These are phyloP conservation scores for Leptopilina drosophilae DNA, from an alignment of 2,888 invertebrate genomes.

Conservation along the genomic window DNA sequence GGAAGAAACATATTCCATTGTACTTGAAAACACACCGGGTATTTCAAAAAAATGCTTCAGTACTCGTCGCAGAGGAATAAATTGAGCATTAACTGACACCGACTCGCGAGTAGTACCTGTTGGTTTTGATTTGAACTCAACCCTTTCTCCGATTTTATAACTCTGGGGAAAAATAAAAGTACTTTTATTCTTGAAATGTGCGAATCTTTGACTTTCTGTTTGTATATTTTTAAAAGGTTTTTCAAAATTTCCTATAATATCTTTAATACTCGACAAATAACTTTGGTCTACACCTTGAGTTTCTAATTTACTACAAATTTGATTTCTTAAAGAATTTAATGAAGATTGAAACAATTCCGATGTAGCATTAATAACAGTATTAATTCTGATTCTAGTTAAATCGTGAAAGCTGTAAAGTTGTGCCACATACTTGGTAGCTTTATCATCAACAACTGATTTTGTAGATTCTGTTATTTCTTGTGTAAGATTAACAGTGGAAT, in stretches of 20 bases:
- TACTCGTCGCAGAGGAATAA: slow-evolving; percentile 48
- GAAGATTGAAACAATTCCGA: slow-evolving; percentile 13
- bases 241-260: slow-evolving; percentile 17
- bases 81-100: slow-evolving; percentile 48
- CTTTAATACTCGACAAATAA: neutral
- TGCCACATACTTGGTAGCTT: slow-evolving; percentile 8
- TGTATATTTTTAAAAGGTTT: slow-evolving; percentile 31
- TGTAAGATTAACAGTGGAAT: neutral
- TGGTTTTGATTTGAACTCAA: slow-evolving; percentile 45
- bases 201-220: slow-evolving; percentile 46
- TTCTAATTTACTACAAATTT: slow-evolving; percentile 5
- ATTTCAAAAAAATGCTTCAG: slow-evolving; percentile 50
- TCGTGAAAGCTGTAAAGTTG: slow-evolving; percentile 43
- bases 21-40: slow-evolving; percentile 43
- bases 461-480: neutral
- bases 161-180: slow-evolving; percentile 48
- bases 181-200: slow-evolving; percentile 44
- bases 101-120: slow-evolving; percentile 35
- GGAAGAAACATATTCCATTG: slow-evolving; percentile 45
- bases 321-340: slow-evolving; percentile 9
- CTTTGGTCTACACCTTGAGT: neutral
- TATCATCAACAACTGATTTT: neutral
- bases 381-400: slow-evolving; percentile 44
- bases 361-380: slow-evolving; percentile 34
- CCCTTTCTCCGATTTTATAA: slow-evolving; percentile 45